Base-by-base conservation (phyloP, 64 coral and sea anemone species). In the Acropora yongei region DNA sequence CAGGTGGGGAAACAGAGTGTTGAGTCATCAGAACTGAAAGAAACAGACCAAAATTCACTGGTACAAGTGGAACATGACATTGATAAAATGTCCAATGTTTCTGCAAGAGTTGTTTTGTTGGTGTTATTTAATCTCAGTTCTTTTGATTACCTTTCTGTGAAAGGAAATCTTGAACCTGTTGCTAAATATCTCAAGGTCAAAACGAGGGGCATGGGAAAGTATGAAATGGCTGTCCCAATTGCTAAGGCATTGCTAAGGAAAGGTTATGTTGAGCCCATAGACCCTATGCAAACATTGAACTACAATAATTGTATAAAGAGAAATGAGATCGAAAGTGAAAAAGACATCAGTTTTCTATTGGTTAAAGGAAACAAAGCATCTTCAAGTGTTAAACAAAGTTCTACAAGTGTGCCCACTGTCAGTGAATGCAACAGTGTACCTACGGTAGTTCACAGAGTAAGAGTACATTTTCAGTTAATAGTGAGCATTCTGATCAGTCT, bases 171-270 rank as follows among this genome's bases (percentile, higher is more conserved):
- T 18, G 14, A 71, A 18, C 75, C 93, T 49, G 69, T 95, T 46
- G 74, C 80, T 40, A 95, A 86, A 77, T 61, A 60, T 67, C 88
- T 95, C 5, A 69, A 85, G 61, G 80, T 90, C 41, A 95, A 95
- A 89, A 90, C 72, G n/a, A 17, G 80, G 16, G 77, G 57, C 19
- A 60, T 74, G 50, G 93, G 93, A 51, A 94, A 95, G 68, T 95
- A 95, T 78, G 86, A 95, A 63, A 66, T 90, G 74, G 73, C 89
- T 40, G 49, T 95, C 43, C 87, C 87, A 72, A 85, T 95, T 49
- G 93, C 87, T 16, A 95, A 86, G 57, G 44, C 61, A 57, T 63
- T 94, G 44, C 48, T 94, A 41, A 44, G 85, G 5, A 78, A 76
- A 80, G 86, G 73, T 43, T 13, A 77, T 60, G 73, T 77, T 57